Percentiles rank a stretch among this genome's conserved stretches.
Evolutionary conservation across 2,113 vertebrate species (phyloP).

Genomic region (Notarius lentiginosus): DNA sequence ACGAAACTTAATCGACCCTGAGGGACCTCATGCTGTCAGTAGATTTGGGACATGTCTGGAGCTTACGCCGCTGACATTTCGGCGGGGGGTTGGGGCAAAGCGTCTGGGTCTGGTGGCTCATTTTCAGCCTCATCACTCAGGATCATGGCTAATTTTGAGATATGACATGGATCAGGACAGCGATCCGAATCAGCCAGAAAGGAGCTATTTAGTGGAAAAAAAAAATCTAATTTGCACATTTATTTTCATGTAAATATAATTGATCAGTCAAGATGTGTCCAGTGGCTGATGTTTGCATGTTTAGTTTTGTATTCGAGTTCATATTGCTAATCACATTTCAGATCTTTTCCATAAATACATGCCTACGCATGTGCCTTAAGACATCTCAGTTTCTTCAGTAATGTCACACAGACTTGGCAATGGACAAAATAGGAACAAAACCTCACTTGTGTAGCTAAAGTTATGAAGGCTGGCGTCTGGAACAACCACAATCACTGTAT

Average conservation of each 20-base stretch:
- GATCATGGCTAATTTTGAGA: constrained; percentile 23
- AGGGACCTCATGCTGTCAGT: constrained; percentile 65
- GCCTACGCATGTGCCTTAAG: background rate
- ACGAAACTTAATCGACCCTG: constrained; percentile 69
- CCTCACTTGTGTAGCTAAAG: background rate
- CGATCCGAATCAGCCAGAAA: background rate
- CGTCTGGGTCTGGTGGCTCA: constrained; percentile 25
- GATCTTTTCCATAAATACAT: background rate
- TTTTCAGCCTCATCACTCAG: constrained; percentile 34
- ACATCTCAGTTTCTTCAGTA: background rate
- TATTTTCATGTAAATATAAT: background rate
- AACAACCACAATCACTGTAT: background rate
- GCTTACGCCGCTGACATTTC: constrained; percentile 54
- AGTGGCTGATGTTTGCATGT: background rate
- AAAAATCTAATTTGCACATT: background rate
- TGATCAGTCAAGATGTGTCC: background rate
- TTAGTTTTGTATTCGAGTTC: background rate
- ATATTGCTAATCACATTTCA: background rate
- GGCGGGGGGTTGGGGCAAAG: constrained; percentile 29
- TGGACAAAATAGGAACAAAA: background rate
- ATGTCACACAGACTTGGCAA: background rate
- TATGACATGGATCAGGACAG: background rate
- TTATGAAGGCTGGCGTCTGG: background rate
- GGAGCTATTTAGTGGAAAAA: background rate
- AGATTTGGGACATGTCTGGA: constrained; percentile 61